Evolutionary conservation across 1,140 invertebrate genomes (phyloP).

Genomic region (Lasioglossum baleicum): DNA sequence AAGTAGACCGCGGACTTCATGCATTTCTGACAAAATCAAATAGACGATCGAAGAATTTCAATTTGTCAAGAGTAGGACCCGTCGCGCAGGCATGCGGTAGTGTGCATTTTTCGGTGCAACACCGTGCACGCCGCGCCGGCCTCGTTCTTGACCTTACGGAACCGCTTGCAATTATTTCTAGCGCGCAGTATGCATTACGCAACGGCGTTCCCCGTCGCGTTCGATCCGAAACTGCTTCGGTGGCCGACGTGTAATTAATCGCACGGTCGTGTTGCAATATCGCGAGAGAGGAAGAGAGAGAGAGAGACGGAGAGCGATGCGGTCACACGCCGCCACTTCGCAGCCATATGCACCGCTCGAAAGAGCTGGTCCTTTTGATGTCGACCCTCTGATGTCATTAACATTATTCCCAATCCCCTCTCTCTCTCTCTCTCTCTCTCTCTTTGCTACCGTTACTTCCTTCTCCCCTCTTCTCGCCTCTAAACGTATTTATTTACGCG

Average conservation of each 20-base stretch:
- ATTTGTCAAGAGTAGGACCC: no score
- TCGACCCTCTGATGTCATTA: slow-evolving; percentile 64
- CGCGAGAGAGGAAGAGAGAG: slow-evolving; percentile 31
- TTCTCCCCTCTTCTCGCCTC: neutral
- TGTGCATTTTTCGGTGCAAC: neutral
- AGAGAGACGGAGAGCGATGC: slow-evolving; percentile 37
- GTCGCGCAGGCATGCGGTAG: no score
- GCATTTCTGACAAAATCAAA: no score
- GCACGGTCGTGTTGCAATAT: slow-evolving; percentile 61
- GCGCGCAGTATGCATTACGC: slow-evolving; percentile 36
- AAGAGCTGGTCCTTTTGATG: slow-evolving; percentile 68
- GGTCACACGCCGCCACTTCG: slow-evolving; percentile 63
- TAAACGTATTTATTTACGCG: slow-evolving; percentile 17
- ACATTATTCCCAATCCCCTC: slow-evolving; percentile 45
- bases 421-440: neutral
- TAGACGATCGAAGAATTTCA: no score
- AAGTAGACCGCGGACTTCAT: no score
- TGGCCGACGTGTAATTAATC: slow-evolving; percentile 60
- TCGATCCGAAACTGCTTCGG: slow-evolving; percentile 42
- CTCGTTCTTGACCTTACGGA: slow-evolving; percentile 14
- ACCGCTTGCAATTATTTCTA: slow-evolving; percentile 38
- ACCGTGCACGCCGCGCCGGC: neutral
- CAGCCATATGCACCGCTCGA: slow-evolving; percentile 55
- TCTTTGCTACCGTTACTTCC: neutral
- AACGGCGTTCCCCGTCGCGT: slow-evolving; percentile 30